phyloP scores from a whole-genome alignment of 2,888 invertebrate genomes.

The Megastigmus dorsalis region DNA sequence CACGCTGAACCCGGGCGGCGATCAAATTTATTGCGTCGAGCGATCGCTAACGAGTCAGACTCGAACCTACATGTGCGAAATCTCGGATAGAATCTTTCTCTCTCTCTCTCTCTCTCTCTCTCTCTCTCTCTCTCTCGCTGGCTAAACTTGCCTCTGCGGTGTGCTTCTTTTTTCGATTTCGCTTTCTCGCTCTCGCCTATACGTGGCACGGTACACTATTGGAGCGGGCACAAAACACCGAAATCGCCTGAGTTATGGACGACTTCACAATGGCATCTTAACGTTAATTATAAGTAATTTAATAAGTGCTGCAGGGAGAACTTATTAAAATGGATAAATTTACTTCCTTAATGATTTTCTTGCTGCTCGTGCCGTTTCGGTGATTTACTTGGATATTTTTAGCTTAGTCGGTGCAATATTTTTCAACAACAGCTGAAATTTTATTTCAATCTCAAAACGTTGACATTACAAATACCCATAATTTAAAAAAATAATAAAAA shows the following conservation, averaged over 20 bases:
- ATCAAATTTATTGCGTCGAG: constrained; percentile 64
- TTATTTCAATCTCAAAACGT: no score
- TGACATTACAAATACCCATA: no score
- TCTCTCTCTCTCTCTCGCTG: constrained; percentile 1
- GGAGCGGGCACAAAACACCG: no score
- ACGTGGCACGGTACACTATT: no score
- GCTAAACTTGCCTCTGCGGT: no score
- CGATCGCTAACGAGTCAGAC: constrained; percentile 60
- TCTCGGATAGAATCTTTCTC: constrained; percentile 30
- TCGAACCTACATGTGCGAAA: background rate
- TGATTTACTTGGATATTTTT: no score
- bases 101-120: background rate
- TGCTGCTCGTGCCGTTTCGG: no score
- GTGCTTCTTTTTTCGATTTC: background rate
- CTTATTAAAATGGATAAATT: no score
- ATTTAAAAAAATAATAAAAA: no score
- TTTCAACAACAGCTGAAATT: no score
- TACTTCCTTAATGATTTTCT: no score
- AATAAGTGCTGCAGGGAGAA: background rate
- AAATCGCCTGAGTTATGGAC: constrained; percentile 34
- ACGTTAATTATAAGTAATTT: constrained; percentile 39
- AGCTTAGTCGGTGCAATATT: no score
- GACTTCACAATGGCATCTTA: background rate
- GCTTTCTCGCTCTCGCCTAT: background rate
- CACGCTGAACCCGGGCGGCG: constrained; percentile 8